Evolutionary conservation across 2,888 invertebrate genomes (phyloP), one percentile per base, ranked within the genome.

Genomic region (Melanostoma scalare): DNA sequence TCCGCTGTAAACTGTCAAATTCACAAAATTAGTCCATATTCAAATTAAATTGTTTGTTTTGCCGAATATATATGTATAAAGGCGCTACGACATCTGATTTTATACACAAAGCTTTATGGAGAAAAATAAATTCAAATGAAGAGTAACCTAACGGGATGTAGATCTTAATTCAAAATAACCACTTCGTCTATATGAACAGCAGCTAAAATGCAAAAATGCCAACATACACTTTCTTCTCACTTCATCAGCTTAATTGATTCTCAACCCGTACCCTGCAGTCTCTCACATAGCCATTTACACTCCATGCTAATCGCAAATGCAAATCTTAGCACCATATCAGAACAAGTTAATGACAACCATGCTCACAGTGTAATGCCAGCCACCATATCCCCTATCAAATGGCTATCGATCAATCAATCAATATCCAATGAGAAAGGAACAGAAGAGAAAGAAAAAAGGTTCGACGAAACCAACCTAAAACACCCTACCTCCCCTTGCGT

Each of bases 371-470:
- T 75, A 73, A 68, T 53, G 42, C 67, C 61, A 63, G 69, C 55
- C 69, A 38, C 73, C 56, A 63, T 58, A 67, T 55, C 35, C 60
- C 69, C 71, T 55, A 67, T 65, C 65, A 48, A 84, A 65, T 74
- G 79, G 48, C 71, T 75, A 79, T 84, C 84, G 69, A 84, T 78
- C 84, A 84, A 79, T 84, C 84, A 79, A 84, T 84, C 74, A 79
- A 58, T 36, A 33, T 6, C 38, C 53, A 63, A 74, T 72, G 42
- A 42, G n/a, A 53, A 55, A 60, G 36, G 20, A 55, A 36, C 36
- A 30, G 31, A 48, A 61, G 4, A 30, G 73, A 53, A 48, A 55
- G 9, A 20, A 40, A 2, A 8, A 52, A 20, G 20, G 20, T 20
- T 20, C 20, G 20, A 42, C 30, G 8, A 38, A n/a, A 36, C 36